phyloP scores from a whole-genome alignment of 2,888 invertebrate species.

The Boloria euphrosyne region DNA sequence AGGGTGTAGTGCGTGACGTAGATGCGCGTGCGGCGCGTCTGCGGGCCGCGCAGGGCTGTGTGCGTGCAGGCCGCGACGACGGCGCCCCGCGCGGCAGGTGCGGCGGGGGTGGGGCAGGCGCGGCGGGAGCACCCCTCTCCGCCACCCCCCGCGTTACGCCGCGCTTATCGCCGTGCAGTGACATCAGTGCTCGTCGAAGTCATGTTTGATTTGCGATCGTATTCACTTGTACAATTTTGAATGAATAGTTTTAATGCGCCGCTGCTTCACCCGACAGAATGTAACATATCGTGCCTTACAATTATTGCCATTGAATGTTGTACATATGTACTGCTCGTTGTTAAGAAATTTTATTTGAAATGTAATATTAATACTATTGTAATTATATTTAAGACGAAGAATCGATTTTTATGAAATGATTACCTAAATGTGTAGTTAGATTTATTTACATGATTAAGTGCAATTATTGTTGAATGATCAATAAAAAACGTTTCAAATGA shows the following conservation, averaged over 20 bases:
- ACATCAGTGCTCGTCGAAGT: constrained; percentile 38
- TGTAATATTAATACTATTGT: constrained; percentile 50
- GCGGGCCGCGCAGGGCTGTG: constrained; percentile 26
- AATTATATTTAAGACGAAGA: constrained; percentile 49
- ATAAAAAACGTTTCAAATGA: constrained; percentile 50
- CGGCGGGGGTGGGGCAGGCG: constrained; percentile 42
- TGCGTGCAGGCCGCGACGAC: constrained; percentile 7
- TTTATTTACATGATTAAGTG: constrained; percentile 62
- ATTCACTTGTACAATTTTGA: constrained; percentile 36
- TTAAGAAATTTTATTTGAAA: constrained; percentile 47
- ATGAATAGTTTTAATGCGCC: constrained; percentile 40
- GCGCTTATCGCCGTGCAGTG: constrained; percentile 34
- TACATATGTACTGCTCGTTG: constrained; percentile 46
- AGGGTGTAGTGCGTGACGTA: constrained; percentile 39
- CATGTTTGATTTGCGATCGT: constrained; percentile 40
- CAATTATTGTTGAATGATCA: constrained; percentile 72
- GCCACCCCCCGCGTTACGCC: constrained; percentile 42
- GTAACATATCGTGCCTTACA: constrained; percentile 46
- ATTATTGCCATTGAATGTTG: constrained; percentile 47
- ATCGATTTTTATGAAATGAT: constrained; percentile 68
- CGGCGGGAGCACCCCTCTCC: constrained; percentile 38
- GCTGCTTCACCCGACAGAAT: constrained; percentile 44
- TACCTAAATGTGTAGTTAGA: constrained; percentile 72
- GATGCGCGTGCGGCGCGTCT: constrained; percentile 42
- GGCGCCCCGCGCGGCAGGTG: constrained; percentile 45